Evolutionary conservation across 2,888 invertebrate genomes (phyloP).

Genomic region (Cheilosia pagana): DNA sequence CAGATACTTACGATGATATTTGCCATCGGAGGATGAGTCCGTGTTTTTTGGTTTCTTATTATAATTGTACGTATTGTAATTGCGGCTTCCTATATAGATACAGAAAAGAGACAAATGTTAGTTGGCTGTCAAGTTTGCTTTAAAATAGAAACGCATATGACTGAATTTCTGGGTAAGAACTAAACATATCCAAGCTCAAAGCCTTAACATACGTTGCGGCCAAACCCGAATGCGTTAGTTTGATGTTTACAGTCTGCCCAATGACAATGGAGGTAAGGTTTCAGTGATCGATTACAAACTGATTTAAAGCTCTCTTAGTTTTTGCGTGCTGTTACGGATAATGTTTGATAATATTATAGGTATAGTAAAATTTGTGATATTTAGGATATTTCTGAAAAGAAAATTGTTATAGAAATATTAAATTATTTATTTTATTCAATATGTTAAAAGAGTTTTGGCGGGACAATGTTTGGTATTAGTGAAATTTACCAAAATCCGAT

Average conservation of each 20-base stretch:
- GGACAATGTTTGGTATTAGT: no score
- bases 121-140: neutral
- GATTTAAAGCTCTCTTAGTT: no score
- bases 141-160: neutral
- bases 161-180: neutral
- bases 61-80: neutral
- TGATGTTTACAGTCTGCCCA: neutral
- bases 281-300: neutral
- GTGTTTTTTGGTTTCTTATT: neutral
- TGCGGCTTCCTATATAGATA: neutral
- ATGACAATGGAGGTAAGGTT: neutral
- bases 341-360: no score
- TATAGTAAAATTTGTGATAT: no score
- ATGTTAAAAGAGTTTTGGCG: no score
- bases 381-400: no score
- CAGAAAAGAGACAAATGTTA: neutral
- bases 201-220: neutral
- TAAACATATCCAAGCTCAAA: neutral
- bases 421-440: no score
- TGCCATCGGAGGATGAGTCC: conserved; percentile 26
- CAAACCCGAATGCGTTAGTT: neutral
- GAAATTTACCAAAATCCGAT: no score
- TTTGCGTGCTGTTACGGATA: no score
- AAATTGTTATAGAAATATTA: no score
- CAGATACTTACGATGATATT: conserved; percentile 67